These are phyloP conservation scores for Barypeithes pellucidus DNA, from an alignment of 2,888 invertebrate species.

Conservation along the genomic window DNA sequence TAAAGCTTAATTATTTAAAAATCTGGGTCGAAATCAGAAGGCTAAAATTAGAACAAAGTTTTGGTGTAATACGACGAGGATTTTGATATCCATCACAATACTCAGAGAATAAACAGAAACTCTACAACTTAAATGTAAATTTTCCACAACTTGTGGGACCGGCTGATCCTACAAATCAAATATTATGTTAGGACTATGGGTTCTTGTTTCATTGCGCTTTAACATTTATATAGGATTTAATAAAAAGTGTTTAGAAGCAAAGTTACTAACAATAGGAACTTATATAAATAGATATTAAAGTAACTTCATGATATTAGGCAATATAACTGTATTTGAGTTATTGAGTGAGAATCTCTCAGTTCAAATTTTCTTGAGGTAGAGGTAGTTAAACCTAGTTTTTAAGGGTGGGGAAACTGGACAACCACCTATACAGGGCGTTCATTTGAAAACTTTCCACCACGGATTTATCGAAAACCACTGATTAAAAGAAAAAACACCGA, in stretches of 20 bases:
- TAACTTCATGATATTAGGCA: too few species aligned
- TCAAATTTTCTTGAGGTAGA: too few species aligned
- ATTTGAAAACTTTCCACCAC: too few species aligned
- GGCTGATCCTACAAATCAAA: conserved; percentile 35
- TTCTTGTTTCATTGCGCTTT: conserved; percentile 13
- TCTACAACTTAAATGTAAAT: conserved; percentile 42
- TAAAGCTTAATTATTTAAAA: background rate
- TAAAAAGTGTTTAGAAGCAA: background rate
- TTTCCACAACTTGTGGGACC: conserved; percentile 29
- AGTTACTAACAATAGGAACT: background rate
- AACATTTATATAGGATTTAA: conserved; percentile 20
- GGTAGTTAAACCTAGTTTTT: too few species aligned
- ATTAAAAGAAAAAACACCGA: too few species aligned
- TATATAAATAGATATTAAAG: too few species aligned
- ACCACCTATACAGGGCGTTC: too few species aligned
- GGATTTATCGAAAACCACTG: too few species aligned
- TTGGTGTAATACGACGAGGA: conserved; percentile 21
- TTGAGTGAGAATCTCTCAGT: too few species aligned
- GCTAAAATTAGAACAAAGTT: conserved; percentile 26
- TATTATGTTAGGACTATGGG: conserved; percentile 38
- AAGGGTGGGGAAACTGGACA: too few species aligned
- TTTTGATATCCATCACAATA: conserved; percentile 34
- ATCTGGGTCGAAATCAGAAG: background rate
- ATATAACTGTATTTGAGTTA: too few species aligned
- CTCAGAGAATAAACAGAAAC: conserved; percentile 34